phyloP scores from a whole-genome alignment of 2,797 vertebrate species.

The Cuculus canorus region DNA sequence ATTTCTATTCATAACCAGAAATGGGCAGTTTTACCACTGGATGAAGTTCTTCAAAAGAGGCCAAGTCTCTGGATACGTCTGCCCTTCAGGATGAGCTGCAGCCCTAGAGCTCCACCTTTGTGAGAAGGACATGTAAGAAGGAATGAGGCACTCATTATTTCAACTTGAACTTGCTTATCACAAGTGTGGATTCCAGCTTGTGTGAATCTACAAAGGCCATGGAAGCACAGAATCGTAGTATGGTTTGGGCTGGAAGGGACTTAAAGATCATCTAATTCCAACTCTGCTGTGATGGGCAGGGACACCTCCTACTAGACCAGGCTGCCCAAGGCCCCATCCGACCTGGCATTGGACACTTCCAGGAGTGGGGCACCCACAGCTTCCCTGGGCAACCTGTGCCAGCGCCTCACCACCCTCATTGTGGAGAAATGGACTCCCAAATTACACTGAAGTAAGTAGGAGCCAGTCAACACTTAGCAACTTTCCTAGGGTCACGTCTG shows the following conservation, averaged over 20 bases:
- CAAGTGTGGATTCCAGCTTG: not conserved
- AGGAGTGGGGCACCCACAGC: too few relatives aligned
- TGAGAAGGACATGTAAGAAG: not conserved
- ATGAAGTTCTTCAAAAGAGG: not conserved
- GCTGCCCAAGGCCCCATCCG: too few relatives aligned
- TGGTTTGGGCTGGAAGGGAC: too few relatives aligned
- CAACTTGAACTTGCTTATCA: not conserved
- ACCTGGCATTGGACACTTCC: too few relatives aligned
- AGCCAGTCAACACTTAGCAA: not conserved
- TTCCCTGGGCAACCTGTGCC: too few relatives aligned
- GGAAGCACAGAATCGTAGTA: too few relatives aligned
- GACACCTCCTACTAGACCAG: too few relatives aligned
- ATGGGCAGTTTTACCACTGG: not conserved
- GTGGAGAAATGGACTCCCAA: too few relatives aligned
- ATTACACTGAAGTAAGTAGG: not conserved
- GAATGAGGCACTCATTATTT: not conserved
- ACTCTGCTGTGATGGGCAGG: too few relatives aligned
- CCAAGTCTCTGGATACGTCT: not conserved
- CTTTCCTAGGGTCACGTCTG: not conserved
- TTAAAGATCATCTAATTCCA: too few relatives aligned
- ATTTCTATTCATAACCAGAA: not conserved
- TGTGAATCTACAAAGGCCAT: not conserved
- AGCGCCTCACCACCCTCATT: too few relatives aligned
- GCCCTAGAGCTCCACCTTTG: not conserved
- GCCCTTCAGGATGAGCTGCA: not conserved